Percentiles rank a stretch among this genome's conserved stretches.
Conservation (phyloP, 2,888 invertebrate species). For the Abscondita cerata region DNA sequence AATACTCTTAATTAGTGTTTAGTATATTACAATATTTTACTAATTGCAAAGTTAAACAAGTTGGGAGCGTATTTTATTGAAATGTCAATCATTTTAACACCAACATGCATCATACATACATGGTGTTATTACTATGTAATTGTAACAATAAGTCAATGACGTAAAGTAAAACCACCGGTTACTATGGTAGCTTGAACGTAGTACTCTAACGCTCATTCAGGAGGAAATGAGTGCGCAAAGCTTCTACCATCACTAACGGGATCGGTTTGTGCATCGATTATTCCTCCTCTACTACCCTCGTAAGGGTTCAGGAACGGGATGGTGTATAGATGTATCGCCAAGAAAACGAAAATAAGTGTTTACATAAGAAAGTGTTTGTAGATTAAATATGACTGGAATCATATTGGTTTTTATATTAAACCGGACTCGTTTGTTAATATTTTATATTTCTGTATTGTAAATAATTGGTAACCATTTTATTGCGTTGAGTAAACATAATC, state of each 20-base stretch:
- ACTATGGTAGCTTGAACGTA: slow-evolving; percentile 37
- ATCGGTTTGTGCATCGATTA: slow-evolving; percentile 32
- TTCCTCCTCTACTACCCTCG: slow-evolving; percentile 22
- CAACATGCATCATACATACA: slow-evolving; percentile 22
- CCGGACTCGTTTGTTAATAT: too few species aligned
- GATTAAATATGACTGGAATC: too few species aligned
- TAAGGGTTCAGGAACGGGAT: slow-evolving; percentile 19
- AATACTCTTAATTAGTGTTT: too few species aligned
- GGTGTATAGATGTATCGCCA: slow-evolving; percentile 21
- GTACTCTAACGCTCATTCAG: slow-evolving; percentile 40
- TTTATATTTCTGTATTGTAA: too few species aligned
- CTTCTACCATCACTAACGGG: slow-evolving; percentile 22
- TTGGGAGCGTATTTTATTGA: not conserved
- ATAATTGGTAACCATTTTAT: too few species aligned
- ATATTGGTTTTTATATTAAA: too few species aligned
- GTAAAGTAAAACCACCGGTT: slow-evolving; percentile 30
- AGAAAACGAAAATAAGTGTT: slow-evolving; percentile 16
- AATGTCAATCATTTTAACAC: slow-evolving; percentile 30
- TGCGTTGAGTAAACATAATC: too few species aligned
- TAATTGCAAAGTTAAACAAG: too few species aligned
- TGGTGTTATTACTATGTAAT: slow-evolving; percentile 27
- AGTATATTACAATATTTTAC: too few species aligned
- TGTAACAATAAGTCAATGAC: slow-evolving; percentile 38
- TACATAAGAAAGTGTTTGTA: too few species aligned
- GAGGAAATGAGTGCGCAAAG: slow-evolving; percentile 38